Evolutionary conservation across 2,797 vertebrate species (phyloP).

Genomic region (Micropoecilia bifurca): DNA sequence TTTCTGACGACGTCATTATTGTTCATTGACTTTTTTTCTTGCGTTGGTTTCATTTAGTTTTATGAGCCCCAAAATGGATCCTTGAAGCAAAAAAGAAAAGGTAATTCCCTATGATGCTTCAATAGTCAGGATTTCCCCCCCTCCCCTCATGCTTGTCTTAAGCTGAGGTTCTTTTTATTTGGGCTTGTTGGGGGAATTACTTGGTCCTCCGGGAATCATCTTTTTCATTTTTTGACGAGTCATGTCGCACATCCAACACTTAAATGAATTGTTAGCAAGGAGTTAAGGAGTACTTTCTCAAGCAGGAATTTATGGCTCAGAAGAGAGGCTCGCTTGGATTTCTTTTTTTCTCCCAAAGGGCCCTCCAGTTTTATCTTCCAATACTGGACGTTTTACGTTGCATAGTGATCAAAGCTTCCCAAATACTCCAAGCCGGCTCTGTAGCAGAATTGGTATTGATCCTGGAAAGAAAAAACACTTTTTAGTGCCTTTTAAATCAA

Average conservation of each 20-base stretch:
- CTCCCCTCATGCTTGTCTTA: slow-evolving; percentile 53
- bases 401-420: slow-evolving; percentile 99
- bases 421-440: slow-evolving; percentile 98
- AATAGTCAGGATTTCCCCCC: slow-evolving; percentile 88
- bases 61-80: slow-evolving; percentile 85
- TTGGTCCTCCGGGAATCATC: slow-evolving; percentile 95
- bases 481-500: slow-evolving; percentile 14
- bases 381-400: slow-evolving; percentile 93
- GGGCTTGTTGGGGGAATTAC: slow-evolving; percentile 86
- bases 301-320: slow-evolving; percentile 99
- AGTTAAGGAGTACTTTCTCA: slow-evolving; percentile 99
- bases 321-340: slow-evolving; percentile 94
- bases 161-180: slow-evolving; percentile 70
- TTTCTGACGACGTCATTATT: slow-evolving; percentile 83
- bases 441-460: slow-evolving; percentile 99
- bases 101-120: slow-evolving; percentile 86
- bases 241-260: slow-evolving; percentile 91
- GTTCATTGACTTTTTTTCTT: slow-evolving; percentile 80
- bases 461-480: slow-evolving; percentile 78
- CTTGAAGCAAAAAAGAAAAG: slow-evolving; percentile 87
- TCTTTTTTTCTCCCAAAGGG: slow-evolving; percentile 83
- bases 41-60: slow-evolving; percentile 77
- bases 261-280: slow-evolving; percentile 95
- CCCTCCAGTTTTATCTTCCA: slow-evolving; percentile 88
- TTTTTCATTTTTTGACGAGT: slow-evolving; percentile 82